phyloP scores from a whole-genome alignment of 2,797 vertebrate species.

The Brachyrhaphis roseni region DNA sequence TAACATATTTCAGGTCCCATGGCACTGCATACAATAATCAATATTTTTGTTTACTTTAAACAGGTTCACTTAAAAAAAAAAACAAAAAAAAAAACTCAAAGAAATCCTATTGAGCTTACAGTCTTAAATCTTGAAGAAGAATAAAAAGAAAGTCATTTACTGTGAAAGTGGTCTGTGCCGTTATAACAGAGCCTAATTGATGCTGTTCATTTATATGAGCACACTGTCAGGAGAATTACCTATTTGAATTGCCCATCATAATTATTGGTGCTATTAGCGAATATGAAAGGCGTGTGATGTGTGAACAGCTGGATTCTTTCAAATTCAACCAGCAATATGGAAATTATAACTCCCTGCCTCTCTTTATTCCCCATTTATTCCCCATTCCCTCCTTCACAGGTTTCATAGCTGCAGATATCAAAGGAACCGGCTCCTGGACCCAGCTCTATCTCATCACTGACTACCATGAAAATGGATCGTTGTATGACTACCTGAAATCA shows the following conservation, averaged over 20 bases:
- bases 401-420: constrained; percentile 97
- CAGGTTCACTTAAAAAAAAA: background rate
- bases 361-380: background rate
- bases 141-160: background rate
- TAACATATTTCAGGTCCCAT: background rate
- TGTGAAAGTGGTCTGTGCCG: background rate
- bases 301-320: background rate
- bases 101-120: background rate
- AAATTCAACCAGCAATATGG: background rate
- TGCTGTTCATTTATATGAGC: background rate
- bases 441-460: constrained; percentile 97
- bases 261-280: background rate
- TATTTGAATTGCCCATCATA: background rate
- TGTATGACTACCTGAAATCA: constrained; percentile 96
- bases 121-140: background rate
- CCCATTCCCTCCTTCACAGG: constrained; percentile 70
- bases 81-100: background rate
- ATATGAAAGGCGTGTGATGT: background rate
- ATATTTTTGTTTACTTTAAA: background rate
- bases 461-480: constrained; percentile 95
- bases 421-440: constrained; percentile 98
- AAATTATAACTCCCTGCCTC: background rate
- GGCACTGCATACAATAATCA: background rate
- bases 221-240: background rate
- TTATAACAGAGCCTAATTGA: background rate